Percentiles rank a stretch among this genome's conserved stretches.
These are phyloP conservation scores for Matsumurasca onukii DNA, from an alignment of 1,140 invertebrate species.

Conservation along the genomic window DNA sequence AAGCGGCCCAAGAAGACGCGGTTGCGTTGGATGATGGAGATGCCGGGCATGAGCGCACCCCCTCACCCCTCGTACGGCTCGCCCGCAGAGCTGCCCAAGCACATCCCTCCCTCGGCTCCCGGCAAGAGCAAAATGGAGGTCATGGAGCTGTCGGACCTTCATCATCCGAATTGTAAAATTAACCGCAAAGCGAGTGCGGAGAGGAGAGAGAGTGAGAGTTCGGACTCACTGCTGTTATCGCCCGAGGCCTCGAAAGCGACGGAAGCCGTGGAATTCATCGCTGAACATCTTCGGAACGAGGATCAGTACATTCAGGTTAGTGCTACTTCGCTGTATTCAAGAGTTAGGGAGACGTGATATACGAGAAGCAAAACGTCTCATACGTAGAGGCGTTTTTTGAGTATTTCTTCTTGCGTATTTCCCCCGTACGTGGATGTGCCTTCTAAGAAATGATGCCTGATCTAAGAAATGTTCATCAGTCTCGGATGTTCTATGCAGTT, in stretches of 20 bases:
- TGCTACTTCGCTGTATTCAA: too few relatives aligned
- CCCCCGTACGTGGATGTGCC: too few relatives aligned
- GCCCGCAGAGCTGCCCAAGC: constrained; percentile 76
- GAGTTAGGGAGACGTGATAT: too few relatives aligned
- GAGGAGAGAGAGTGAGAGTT: constrained; percentile 84
- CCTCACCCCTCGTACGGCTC: constrained; percentile 77
- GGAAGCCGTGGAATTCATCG: constrained; percentile 97
- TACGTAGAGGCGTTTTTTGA: too few relatives aligned
- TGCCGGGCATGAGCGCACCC: constrained; percentile 81
- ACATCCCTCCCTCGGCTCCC: constrained; percentile 58
- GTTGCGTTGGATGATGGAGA: constrained; percentile 96
- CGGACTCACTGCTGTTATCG: constrained; percentile 84
- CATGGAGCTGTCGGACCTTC: constrained; percentile 91
- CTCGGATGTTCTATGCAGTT: too few relatives aligned
- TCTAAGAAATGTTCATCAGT: too few relatives aligned
- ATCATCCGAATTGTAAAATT: constrained; percentile 95
- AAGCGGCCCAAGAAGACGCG: constrained; percentile 89
- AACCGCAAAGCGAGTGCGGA: constrained; percentile 78
- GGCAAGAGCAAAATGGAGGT: constrained; percentile 82
- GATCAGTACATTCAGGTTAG: constrained; percentile 94
- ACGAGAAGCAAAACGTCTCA: too few relatives aligned
- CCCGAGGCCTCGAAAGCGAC: constrained; percentile 94
- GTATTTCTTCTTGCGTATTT: too few relatives aligned
- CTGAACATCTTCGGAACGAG: constrained; percentile 95
- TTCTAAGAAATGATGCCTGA: too few relatives aligned